Conservation (phyloP, 1,140 invertebrate species). For the Ladona fulva region DNA sequence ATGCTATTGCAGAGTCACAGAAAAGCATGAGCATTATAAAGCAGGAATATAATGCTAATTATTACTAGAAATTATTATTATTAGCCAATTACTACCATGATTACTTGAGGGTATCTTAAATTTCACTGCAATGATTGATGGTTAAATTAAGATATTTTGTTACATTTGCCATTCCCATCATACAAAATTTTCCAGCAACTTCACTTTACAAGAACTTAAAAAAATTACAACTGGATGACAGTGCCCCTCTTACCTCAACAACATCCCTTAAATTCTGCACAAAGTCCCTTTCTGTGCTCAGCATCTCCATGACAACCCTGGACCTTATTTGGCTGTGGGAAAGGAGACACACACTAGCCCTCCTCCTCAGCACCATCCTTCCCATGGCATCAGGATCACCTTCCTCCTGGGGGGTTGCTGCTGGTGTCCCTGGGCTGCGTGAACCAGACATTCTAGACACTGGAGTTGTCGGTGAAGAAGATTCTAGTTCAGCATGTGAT, state of each 20-base stretch:
- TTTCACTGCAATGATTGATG: no score
- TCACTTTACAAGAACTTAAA: no score
- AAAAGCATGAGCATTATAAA: no score
- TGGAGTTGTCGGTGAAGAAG: conserved; percentile 32
- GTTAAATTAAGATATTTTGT: no score
- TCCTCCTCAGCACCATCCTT: conserved; percentile 32
- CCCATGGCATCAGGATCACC: not conserved
- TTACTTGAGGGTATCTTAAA: no score
- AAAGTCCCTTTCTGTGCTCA: conserved; percentile 72
- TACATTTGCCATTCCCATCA: no score
- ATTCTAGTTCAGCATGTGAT: not conserved
- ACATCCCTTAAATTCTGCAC: conserved; percentile 71
- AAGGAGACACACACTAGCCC: conserved; percentile 44
- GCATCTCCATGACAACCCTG: conserved; percentile 69
- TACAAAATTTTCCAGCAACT: no score
- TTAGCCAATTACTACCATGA: no score
- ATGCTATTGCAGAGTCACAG: no score
- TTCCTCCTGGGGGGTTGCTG: not conserved
- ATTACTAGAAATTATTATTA: no score
- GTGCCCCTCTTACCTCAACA: conserved; percentile 41
- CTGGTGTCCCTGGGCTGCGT: not conserved
- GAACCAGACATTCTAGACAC: not conserved
- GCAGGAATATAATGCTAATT: no score
- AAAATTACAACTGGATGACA: not conserved
- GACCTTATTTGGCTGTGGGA: conserved; percentile 61